Evolutionary conservation across 2,797 vertebrate genomes (phyloP).

Genomic region (Chaetodon trifasciatus): DNA sequence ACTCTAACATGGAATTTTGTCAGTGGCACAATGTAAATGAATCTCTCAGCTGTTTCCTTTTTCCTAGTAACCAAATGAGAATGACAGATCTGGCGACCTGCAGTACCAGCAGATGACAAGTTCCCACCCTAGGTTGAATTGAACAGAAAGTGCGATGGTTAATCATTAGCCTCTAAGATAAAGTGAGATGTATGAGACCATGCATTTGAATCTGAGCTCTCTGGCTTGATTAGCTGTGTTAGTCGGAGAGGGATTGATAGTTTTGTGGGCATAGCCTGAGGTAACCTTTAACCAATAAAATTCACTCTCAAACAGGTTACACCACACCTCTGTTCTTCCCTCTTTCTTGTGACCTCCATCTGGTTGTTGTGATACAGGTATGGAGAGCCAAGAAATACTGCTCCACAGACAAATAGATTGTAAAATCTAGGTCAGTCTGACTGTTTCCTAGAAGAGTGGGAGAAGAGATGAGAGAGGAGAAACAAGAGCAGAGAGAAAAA

Average conservation of each 20-base stretch:
- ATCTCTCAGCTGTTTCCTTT: conserved; percentile 57
- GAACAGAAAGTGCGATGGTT: conserved; percentile 14
- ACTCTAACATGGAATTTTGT: conserved; percentile 48
- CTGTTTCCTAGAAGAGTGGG: conserved; percentile 10
- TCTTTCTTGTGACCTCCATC: neutral
- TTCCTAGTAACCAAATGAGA: conserved; percentile 51
- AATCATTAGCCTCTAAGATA: conserved; percentile 31
- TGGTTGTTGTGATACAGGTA: neutral
- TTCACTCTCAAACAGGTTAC: neutral
- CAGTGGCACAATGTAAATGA: conserved; percentile 24
- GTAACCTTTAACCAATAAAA: neutral
- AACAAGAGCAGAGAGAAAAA: conserved; percentile 1
- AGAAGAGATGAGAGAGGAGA: neutral
- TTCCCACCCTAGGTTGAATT: neutral
- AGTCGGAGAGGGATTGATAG: conserved; percentile 22
- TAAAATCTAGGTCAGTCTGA: conserved; percentile 1
- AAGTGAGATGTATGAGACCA: neutral
- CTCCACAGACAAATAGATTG: conserved; percentile 6
- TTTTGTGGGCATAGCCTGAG: neutral
- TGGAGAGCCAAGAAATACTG: conserved; percentile 10
- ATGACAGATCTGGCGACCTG: neutral
- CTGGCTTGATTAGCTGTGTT: neutral
- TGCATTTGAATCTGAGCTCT: conserved; percentile 1
- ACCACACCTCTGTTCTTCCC: neutral
- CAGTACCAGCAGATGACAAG: conserved; percentile 2